A percentile compares a stretch with the other conserved stretches of the same genome.
Conservation (phyloP, 2,888 invertebrate species). For the Stenodera caucasica region DNA sequence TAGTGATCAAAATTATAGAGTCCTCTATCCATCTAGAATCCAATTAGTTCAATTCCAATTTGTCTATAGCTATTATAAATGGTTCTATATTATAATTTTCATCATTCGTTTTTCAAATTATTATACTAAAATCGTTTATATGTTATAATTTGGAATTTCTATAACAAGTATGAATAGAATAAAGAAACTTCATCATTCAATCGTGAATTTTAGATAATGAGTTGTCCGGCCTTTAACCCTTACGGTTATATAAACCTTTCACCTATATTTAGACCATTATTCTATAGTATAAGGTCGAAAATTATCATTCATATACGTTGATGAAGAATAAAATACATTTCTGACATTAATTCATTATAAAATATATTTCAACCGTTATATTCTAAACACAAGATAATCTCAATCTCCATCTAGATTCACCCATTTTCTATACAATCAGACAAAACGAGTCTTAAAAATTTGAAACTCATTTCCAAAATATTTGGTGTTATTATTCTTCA, state of each 20-base stretch:
- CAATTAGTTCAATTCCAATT: background rate
- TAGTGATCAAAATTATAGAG: background rate
- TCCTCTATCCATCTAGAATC: background rate
- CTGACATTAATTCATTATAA: no score
- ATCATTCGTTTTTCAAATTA: no score
- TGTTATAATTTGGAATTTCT: background rate
- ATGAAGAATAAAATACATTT: background rate
- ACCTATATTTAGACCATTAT: background rate
- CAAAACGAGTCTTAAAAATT: no score
- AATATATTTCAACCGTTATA: no score
- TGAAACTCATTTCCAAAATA: no score
- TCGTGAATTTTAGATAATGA: conserved; percentile 4
- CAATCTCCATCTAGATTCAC: no score
- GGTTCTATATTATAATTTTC: no score
- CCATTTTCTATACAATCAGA: no score
- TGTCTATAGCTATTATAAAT: background rate
- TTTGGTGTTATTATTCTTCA: no score
- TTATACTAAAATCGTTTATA: background rate
- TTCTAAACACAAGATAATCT: no score
- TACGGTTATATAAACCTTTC: background rate
- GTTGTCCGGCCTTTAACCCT: background rate
- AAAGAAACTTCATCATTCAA: background rate
- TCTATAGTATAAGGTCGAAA: background rate
- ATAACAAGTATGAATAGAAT: background rate
- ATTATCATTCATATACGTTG: background rate